Evolutionary conservation across 2,888 invertebrate species (phyloP).

Genomic region (Trichopoda pennipes): DNA sequence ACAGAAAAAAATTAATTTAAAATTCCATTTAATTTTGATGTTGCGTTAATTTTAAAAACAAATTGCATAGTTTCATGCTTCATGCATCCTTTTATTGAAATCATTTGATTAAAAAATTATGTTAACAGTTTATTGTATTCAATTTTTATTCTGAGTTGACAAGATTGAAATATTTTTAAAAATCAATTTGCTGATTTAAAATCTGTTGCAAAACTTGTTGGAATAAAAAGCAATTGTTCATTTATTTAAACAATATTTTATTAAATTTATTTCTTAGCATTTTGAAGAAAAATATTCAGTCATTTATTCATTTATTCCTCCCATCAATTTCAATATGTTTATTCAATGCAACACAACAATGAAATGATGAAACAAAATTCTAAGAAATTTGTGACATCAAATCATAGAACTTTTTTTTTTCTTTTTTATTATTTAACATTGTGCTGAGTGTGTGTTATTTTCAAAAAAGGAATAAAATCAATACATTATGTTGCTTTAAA

Average conservation of each 20-base stretch:
- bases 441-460: slow-evolving; percentile 25
- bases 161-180: too few relatives aligned
- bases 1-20: too few relatives aligned
- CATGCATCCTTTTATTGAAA: too few relatives aligned
- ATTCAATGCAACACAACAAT: slow-evolving; percentile 2
- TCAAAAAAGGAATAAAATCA: slow-evolving; percentile 22
- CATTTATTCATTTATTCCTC: slow-evolving; percentile 3
- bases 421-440: slow-evolving; percentile 30
- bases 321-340: neutral
- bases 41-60: too few relatives aligned
- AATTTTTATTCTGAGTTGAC: too few relatives aligned
- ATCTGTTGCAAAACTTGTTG: neutral
- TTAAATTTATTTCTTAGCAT: slow-evolving; percentile 28
- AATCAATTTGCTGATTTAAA: too few relatives aligned
- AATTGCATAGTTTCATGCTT: too few relatives aligned
- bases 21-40: too few relatives aligned
- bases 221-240: slow-evolving; percentile 4
- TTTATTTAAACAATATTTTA: slow-evolving; percentile 37
- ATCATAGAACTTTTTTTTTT: neutral
- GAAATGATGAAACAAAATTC: slow-evolving; percentile 1
- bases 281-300: neutral
- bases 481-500: slow-evolving; percentile 3
- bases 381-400: slow-evolving; percentile 3
- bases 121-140: too few relatives aligned
- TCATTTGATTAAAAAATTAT: too few relatives aligned